Conservation (phyloP, 2,888 invertebrate genomes). For the Drosophila putrida region DNA sequence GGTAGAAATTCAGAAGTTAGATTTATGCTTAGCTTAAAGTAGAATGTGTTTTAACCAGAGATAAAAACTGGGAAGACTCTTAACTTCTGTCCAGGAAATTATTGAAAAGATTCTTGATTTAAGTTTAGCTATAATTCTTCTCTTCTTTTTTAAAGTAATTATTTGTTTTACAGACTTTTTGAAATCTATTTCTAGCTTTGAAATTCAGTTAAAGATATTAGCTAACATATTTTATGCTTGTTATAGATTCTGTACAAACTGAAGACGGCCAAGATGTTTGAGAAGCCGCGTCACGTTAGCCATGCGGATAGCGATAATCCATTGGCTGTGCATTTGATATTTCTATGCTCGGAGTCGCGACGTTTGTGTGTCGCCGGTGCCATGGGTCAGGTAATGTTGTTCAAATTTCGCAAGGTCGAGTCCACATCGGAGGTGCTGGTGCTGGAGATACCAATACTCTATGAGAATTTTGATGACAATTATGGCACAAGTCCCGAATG, state of each 20-base stretch:
- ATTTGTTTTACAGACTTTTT: too few relatives aligned
- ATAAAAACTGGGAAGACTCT: too few relatives aligned
- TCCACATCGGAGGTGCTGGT: constrained; percentile 93
- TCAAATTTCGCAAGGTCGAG: constrained; percentile 97
- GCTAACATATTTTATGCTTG: background rate
- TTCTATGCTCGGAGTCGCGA: constrained; percentile 97
- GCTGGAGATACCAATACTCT: constrained; percentile 93
- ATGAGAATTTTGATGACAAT: constrained; percentile 92
- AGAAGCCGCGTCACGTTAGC: constrained; percentile 87
- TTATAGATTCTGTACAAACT: constrained; percentile 95
- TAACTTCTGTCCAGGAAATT: too few relatives aligned
- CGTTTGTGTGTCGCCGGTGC: constrained; percentile 95
- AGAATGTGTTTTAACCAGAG: too few relatives aligned
- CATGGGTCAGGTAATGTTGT: constrained; percentile 96
- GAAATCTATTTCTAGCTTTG: too few relatives aligned
- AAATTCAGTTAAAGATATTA: too few relatives aligned
- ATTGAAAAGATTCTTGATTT: too few relatives aligned
- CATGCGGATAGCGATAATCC: constrained; percentile 92
- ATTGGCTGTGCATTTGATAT: constrained; percentile 95
- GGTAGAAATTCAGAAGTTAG: too few relatives aligned
- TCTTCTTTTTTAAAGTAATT: too few relatives aligned
- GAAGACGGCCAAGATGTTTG: constrained; percentile 94
- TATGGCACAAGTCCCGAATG: constrained; percentile 92
- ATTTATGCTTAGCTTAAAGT: too few relatives aligned
- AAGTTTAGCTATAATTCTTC: too few relatives aligned